A percentile compares a stretch with the other conserved stretches of the same genome.
These are phyloP conservation scores for Apodemia duryi DNA, from an alignment of 2,888 invertebrate genomes.

Conservation along the genomic window DNA sequence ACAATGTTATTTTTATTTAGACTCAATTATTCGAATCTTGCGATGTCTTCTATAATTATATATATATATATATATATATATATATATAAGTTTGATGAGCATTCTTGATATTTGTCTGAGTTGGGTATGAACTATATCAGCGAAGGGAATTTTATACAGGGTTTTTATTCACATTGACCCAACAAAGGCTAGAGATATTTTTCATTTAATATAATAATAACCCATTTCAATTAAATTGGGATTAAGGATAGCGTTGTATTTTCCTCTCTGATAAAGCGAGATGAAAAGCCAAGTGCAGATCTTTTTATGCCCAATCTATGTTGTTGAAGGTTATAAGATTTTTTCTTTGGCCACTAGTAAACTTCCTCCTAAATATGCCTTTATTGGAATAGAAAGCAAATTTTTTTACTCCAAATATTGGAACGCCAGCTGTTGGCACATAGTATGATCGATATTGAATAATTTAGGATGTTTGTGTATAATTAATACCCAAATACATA, in stretches of 20 bases:
- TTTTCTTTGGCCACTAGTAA: background rate
- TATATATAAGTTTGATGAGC: background rate
- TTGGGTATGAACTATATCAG: background rate
- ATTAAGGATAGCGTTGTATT: background rate
- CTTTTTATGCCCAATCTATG: background rate
- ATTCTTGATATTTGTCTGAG: background rate
- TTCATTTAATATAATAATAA: background rate
- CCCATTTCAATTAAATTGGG: background rate
- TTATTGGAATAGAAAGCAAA: background rate
- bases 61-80: background rate
- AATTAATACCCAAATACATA: conserved; percentile 44
- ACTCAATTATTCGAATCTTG: background rate
- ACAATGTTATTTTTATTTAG: background rate
- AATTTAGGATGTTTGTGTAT: conserved; percentile 30
- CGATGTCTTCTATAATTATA: background rate
- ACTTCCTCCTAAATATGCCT: background rate
- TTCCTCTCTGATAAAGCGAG: background rate
- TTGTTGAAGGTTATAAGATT: background rate
- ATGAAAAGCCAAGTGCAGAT: background rate
- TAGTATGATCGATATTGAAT: conserved; percentile 25
- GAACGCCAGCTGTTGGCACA: conserved; percentile 31
- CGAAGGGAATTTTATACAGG: background rate
- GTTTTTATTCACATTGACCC: background rate
- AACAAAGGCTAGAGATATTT: background rate
- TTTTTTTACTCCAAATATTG: conserved; percentile 5